phyloP scores from a whole-genome alignment of 2,797 vertebrate genomes.

The Acanthopagrus latus region DNA sequence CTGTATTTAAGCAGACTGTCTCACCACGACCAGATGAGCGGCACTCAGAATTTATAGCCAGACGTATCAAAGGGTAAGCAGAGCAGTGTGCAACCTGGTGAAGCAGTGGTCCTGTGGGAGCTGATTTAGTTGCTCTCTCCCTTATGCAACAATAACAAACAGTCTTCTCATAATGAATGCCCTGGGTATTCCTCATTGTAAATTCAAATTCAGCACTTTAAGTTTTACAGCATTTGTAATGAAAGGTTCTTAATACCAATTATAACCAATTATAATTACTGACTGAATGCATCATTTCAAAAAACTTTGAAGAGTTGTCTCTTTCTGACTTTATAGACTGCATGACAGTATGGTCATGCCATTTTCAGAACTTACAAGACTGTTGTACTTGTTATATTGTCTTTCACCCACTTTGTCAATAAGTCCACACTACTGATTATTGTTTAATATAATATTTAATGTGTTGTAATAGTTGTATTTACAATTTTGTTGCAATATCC shows the following conservation, averaged over 20 bases:
- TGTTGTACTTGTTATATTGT: too few relatives aligned
- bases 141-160: constrained; percentile 82
- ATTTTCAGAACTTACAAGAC: too few relatives aligned
- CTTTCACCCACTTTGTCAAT: too few relatives aligned
- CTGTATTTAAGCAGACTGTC: constrained; percentile 88
- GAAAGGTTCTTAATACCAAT: constrained; percentile 57
- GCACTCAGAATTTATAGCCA: constrained; percentile 78
- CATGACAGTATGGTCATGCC: too few relatives aligned
- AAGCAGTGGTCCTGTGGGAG: constrained; percentile 82
- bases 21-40: constrained; percentile 83
- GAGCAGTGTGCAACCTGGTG: constrained; percentile 79
- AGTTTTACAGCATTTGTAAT: constrained; percentile 51
- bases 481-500: too few relatives aligned
- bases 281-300: constrained; percentile 40
- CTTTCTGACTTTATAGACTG: too few relatives aligned
- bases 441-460: too few relatives aligned
- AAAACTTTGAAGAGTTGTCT: constrained; percentile 30
- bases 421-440: too few relatives aligned
- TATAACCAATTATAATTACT: constrained; percentile 65
- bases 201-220: constrained; percentile 77
- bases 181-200: constrained; percentile 79
- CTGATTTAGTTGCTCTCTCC: constrained; percentile 77
- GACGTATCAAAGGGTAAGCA: constrained; percentile 80
- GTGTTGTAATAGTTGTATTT: too few relatives aligned
- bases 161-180: constrained; percentile 76